Evolutionary conservation across 2,797 vertebrate species (phyloP), one percentile per base, ranked within the genome.

Genomic region (Clarias platycephalus): DNA sequence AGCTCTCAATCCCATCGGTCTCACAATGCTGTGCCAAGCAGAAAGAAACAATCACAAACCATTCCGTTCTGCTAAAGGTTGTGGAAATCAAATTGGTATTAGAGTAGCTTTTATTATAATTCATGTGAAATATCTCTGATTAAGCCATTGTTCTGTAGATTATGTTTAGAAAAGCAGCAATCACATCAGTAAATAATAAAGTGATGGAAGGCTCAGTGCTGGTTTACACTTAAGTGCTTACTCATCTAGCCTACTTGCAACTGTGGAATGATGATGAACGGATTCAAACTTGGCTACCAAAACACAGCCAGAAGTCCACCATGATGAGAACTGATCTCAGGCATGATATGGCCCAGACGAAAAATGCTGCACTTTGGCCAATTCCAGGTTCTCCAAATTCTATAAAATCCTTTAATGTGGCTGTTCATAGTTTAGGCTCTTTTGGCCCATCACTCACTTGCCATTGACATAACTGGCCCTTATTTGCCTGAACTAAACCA

Each of bases 1-100:
- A 70, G 79, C 24, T 82, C 57, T 76, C 67, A 91, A 91, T 94
- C 85, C 85, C 28, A 62, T 82, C 72, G 81, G 40, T 75, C 72
- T 88, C 88, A 82, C 80, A 55, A 70, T 49, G 81, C 70, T 78
- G 80, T 71, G 78, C 84, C 64, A 53, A 79, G 24, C 86, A 62
- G 82, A 85, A 79, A 82, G 58, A 28, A 24, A 72, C 80, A 58
- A 28, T 57, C 60, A 24, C 74, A 34, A 44, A 22, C 40, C 44
- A 82, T 84, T 81, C 66, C 76, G 55, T 62, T 84, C 72, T 49
- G 28, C 44, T 84, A 63, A 34, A 31, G 62, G 74, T 82, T 79
- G 24, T 66, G 16, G 37, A 80, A 80, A 80, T 66, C 26, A 28
- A 66, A 80, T 80, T 66, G 60, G 24, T 31, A 44, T 58, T 18